These are phyloP conservation scores for Gryllus longicercus DNA, from an alignment of 2,888 invertebrate species.

Conservation along the genomic window DNA sequence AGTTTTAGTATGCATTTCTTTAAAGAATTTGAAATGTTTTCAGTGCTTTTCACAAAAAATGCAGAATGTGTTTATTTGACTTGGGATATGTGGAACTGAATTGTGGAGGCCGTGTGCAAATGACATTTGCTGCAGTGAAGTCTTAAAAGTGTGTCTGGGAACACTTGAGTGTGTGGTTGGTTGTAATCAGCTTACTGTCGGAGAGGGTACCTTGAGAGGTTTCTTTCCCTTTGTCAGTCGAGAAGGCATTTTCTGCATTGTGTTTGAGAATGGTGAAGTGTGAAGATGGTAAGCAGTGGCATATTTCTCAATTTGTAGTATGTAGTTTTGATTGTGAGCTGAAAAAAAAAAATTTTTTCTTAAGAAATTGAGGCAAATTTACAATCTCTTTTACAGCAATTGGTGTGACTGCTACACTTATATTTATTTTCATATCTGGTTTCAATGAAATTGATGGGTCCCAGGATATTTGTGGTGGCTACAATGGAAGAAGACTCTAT, in stretches of 20 bases:
- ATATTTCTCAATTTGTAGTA: neutral
- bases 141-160: neutral
- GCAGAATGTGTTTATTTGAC: no score
- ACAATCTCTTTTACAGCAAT: neutral
- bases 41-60: no score
- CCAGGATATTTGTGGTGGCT: conserved; percentile 45
- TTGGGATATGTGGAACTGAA: no score
- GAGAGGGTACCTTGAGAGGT: neutral
- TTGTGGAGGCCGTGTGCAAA: no score
- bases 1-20: no score
- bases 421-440: neutral
- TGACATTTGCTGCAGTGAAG: neutral
- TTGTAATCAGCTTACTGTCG: neutral
- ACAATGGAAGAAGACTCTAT: conserved; percentile 45
- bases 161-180: conserved; percentile 8
- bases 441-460: neutral
- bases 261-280: neutral
- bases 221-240: neutral
- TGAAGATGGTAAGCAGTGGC: neutral
- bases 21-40: no score
- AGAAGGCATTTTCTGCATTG: neutral
- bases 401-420: neutral
- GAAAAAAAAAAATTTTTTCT: no score
- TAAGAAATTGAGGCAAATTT: neutral
- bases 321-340: neutral